Percentiles rank a stretch among this genome's conserved stretches.
phyloP scores from a whole-genome alignment of 2,113 vertebrate genomes.

The Syrmaticus mikado region DNA sequence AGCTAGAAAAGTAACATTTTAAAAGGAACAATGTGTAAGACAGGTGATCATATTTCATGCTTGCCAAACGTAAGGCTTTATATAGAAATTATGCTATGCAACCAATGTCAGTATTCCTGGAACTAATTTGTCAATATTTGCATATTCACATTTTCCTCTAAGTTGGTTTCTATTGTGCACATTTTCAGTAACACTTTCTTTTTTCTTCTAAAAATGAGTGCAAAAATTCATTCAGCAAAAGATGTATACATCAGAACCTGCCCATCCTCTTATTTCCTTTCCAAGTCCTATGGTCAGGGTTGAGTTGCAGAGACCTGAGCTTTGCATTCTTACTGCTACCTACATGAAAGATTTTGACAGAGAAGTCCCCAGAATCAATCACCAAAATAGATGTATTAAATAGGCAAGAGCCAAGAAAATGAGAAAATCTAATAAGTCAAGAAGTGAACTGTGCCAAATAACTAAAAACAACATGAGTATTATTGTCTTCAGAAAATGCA shows the following conservation, averaged over 20 bases:
- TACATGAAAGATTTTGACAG: neutral
- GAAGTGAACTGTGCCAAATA: neutral
- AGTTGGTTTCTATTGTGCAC: neutral
- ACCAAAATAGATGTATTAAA: neutral
- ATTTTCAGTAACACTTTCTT: neutral
- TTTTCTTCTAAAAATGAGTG: neutral
- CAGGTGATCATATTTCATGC: neutral
- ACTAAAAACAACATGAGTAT: neutral
- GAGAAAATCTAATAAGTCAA: neutral
- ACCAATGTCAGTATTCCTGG: neutral
- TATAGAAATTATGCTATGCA: neutral
- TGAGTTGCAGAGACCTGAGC: neutral
- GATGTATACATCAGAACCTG: neutral
- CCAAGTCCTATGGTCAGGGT: neutral
- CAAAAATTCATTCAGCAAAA: neutral
- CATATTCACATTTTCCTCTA: neutral
- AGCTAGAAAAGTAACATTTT: neutral
- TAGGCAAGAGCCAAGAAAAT: neutral
- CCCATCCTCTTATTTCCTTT: neutral
- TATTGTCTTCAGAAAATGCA: neutral
- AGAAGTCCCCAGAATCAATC: neutral
- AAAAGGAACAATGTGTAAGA: neutral
- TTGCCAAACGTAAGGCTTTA: neutral
- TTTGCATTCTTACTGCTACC: neutral
- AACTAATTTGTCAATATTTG: neutral